Evolutionary conservation across 1,140 invertebrate genomes (phyloP), one percentile per base, ranked within the genome.

Genomic region (Ladona fulva): DNA sequence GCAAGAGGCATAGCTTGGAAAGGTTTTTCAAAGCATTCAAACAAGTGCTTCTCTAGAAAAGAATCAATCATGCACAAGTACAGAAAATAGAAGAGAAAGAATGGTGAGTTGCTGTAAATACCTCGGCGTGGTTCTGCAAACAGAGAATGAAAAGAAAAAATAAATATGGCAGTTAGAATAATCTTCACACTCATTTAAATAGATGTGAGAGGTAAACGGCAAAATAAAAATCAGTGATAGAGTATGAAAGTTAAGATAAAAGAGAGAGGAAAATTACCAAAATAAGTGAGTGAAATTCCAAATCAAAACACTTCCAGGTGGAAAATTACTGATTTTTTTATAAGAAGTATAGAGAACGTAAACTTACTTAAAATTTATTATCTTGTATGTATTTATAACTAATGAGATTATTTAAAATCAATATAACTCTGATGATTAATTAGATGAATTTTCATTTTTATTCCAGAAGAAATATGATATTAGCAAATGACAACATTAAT

Each of bases 51-150:
- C n/a, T 6, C 52, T 66, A 66, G 52, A 78, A 80, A 75, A 78
- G 42, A 80, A 29, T 19, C 14, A 66, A 66, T 66, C 52, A 66
- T 66, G 52, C 52, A 66, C 52, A 66, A 66, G n/a, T 19, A 76
- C 77, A 76, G 79, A 76, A 76, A 75, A 77, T 37, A 79, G 77
- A 66, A 77, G 66, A 75, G 52, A 66, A 66, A 66, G 52, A 66
- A 66, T 66, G 52, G 52, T 66, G 52, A 66, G 52, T 66, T 66
- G 52, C 52, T 66, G 52, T 66, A 78, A 82, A 80, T 82, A 83
- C 81, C 81, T 81, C 81, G 77, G 80, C 80, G 82, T 83, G 81
- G 77, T 81, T 83, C 82, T 83, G 82, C 78, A 81, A 82, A 79
- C 79, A 80, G 76, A 81, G 79, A 78, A 79, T 76, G 79, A 77